phyloP scores from a whole-genome alignment of 2,797 vertebrate species.

The Poeciliopsis gracilis region DNA sequence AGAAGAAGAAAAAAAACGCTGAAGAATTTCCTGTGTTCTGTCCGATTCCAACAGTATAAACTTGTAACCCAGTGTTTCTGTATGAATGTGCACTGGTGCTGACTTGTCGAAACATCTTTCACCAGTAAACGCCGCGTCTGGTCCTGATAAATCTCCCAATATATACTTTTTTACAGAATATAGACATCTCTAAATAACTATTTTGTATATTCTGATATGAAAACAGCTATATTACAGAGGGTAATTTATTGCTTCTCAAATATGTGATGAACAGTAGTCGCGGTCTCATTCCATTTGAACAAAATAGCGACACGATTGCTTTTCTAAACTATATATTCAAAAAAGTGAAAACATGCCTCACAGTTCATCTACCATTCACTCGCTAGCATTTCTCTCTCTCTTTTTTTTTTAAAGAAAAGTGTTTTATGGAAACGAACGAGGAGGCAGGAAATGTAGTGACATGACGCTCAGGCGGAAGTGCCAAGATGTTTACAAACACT shows the following conservation, averaged over 20 bases:
- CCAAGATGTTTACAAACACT: conserved; percentile 54
- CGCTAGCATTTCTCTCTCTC: conserved; percentile 46
- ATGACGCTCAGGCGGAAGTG: conserved; percentile 57
- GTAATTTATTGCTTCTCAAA: conserved; percentile 74
- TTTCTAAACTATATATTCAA: conserved; percentile 57
- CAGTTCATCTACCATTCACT: conserved; percentile 50
- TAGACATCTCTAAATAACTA: conserved; percentile 78
- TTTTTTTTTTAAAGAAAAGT: neutral
- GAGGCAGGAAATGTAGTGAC: conserved; percentile 50
- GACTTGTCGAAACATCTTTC: conserved; percentile 32
- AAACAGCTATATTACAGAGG: conserved; percentile 72
- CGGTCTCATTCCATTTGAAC: conserved; percentile 60
- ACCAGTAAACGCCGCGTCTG: conserved; percentile 43
- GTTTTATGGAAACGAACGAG: conserved; percentile 40
- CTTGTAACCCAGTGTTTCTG: conserved; percentile 31
- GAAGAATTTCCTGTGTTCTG: conserved; percentile 50
- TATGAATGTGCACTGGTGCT: conserved; percentile 43
- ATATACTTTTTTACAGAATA: conserved; percentile 82
- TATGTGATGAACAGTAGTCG: conserved; percentile 62
- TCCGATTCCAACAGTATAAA: conserved; percentile 43
- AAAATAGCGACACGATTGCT: conserved; percentile 71
- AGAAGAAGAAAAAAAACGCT: conserved; percentile 35
- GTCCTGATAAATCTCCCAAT: conserved; percentile 54
- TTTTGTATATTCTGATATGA: conserved; percentile 81
- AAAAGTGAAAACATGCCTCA: conserved; percentile 52